A percentile compares a stretch with the other conserved stretches of the same genome.
These are phyloP conservation scores for Garrulus glandarius DNA, from an alignment of 2,797 vertebrate genomes.

Conservation along the genomic window DNA sequence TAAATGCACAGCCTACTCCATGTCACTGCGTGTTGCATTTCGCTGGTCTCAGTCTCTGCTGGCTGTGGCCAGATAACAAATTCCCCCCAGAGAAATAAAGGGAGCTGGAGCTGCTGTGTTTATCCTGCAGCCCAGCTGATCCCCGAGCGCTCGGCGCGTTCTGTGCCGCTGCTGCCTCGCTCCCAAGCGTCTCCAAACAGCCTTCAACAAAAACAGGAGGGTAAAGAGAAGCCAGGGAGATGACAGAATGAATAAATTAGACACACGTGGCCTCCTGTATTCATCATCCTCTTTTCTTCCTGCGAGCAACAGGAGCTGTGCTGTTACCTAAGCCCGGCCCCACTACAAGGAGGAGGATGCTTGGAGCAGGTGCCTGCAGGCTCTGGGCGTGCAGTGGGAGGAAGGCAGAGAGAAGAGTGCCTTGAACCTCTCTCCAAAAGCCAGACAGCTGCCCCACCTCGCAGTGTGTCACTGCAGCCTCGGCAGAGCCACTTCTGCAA, in stretches of 20 bases:
- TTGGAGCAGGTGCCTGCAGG: slow-evolving; percentile 1
- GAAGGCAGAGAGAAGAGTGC: neutral
- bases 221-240: neutral
- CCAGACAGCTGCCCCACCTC: neutral
- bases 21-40: neutral
- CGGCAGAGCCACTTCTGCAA: neutral
- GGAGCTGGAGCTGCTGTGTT: neutral
- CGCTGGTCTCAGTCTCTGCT: neutral
- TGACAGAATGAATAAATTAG: neutral
- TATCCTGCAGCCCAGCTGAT: slow-evolving; percentile 1
- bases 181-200: slow-evolving; percentile 12
- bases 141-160: neutral
- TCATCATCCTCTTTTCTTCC: neutral
- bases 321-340: neutral
- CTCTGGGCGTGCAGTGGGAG: neutral
- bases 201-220: neutral
- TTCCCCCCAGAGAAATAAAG: neutral
- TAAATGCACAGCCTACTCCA: neutral
- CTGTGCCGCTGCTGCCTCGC: neutral
- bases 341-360: neutral
- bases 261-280: neutral
- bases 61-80: neutral
- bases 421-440: neutral
- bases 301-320: neutral
- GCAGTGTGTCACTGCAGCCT: fast-evolving